Evolutionary conservation across 2,797 vertebrate genomes (phyloP), one percentile per base, ranked within the genome.

Genomic region (Spatula clypeata): DNA sequence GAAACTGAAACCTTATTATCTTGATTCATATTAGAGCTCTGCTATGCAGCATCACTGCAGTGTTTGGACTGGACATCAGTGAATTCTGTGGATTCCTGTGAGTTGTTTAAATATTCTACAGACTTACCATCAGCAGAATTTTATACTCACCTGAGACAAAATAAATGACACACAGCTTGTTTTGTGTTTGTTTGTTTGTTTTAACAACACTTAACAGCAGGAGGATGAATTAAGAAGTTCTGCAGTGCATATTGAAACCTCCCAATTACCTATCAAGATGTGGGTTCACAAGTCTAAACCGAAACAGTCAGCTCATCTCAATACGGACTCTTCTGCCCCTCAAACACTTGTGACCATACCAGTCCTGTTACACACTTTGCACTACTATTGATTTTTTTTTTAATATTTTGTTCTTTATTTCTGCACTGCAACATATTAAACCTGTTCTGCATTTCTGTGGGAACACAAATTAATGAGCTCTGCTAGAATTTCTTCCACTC

Each of bases 121-220:
- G 60, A 76, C n/a, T 94, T 73, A 79, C 4, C 44, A 67, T 86
- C 51, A 94, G 67, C 27, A 90, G 23, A 76, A 72, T 79, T 93
- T 94, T 58, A 42, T 79, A 79, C 14, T 89, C 79, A 79, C 64
- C 55, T 69, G 79, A 85, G 84, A 93, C 32, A 84, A 92, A 79
- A 61, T 44, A 87, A 65, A 79, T 70, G 49, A 45, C 72, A 93
- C 47, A 86, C 3, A 53, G 23, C 36, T 81, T 71, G 47, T 24
- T 49, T 49, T 47, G 45, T 47, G 45, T 24, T 47, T 49, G 47
- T 17, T 49, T 75, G 76, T 83, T 90, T 26, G 29, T 54, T 27
- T 89, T 57, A 72, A 84, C 51, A 74, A 51, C 54, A 54, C 8
- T 67, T 89, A 81, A 57, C 54, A 75, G 49, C 66, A 34, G 44